These are phyloP conservation scores for Petrocephalus microphthalmus DNA, from an alignment of 2,113 vertebrate genomes.

Conservation along the genomic window DNA sequence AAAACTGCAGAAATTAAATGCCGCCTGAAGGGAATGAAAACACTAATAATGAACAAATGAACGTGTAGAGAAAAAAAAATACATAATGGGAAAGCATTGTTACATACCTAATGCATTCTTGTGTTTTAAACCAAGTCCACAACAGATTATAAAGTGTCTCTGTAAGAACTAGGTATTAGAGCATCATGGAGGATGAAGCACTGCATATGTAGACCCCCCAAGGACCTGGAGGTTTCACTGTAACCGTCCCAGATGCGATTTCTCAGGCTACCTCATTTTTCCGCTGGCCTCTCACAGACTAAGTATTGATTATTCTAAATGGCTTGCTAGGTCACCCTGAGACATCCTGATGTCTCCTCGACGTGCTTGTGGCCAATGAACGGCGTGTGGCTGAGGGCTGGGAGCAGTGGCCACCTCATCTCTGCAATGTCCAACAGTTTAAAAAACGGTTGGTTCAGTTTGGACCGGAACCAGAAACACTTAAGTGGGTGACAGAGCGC, in stretches of 20 bases:
- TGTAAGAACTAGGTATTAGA: background rate
- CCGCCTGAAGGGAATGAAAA: background rate
- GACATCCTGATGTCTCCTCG: background rate
- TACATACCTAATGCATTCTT: constrained; percentile 14
- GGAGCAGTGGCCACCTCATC: background rate
- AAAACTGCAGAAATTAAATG: constrained; percentile 16
- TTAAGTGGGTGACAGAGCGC: background rate
- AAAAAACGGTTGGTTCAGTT: background rate
- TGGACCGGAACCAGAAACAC: background rate
- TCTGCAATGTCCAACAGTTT: background rate
- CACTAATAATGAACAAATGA: background rate
- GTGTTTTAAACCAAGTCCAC: constrained; percentile 1
- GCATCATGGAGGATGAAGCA: background rate
- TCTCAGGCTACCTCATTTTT: background rate
- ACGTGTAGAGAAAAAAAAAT: background rate
- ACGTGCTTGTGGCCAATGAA: background rate
- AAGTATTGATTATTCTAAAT: constrained; percentile 18
- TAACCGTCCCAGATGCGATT: background rate
- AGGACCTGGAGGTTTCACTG: no score
- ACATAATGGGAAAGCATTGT: background rate
- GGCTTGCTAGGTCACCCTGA: constrained; percentile 13
- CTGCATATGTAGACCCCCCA: background rate
- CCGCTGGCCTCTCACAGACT: background rate
- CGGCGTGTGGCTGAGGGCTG: background rate
- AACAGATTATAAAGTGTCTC: background rate